Evolutionary conservation across 2,888 invertebrate species (phyloP), one percentile per base, ranked within the genome.

Genomic region (Myathropa florea): DNA sequence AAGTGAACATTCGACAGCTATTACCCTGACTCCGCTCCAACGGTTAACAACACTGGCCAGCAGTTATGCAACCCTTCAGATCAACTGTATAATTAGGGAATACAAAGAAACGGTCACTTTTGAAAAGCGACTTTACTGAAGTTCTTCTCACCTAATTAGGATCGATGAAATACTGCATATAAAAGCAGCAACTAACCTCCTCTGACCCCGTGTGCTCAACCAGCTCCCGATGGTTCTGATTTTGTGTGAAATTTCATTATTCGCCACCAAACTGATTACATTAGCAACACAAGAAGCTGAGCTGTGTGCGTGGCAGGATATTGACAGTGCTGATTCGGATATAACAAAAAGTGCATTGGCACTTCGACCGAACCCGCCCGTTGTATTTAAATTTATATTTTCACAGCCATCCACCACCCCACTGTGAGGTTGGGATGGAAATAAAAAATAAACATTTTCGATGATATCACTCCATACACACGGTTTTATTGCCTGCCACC

Each of bases 311-410:
- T 70, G 71, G 60, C 59, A 72, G 28, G 21, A 30, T 33, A 72
- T 33, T 72, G 72, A 73, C 73, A 73, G 55, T 24, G 55, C 73
- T 73, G 73, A 73, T 64, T 63, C 36, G 53, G 26, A 33, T 26
- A 64, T 57, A 73, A 57, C 55, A 64, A 64, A 61, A 57, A 73
- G 63, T 18, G 63, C 55, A 26, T 12, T 57, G 33, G 3, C 24
- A 24, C 46, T 60, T 28, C 28, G n/a, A 26, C 46, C 36, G 26
- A 26, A 33, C 21, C 59, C 64, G n/a, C 18, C 23, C 28, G 21
- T 39, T 23, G 39, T 60, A 30, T 76, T 67, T 76, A 76, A 76
- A 76, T 75, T 67, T 26, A 60, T 76, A 67, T 76, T 76, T 76
- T 57, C 30, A 33, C 23, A 18, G 18, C 18, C 46, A n/a, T 7